Percentiles rank a stretch among this genome's conserved stretches.
These are phyloP conservation scores for Seira ritae DNA, from an alignment of 2,888 invertebrate species.

Conservation along the genomic window DNA sequence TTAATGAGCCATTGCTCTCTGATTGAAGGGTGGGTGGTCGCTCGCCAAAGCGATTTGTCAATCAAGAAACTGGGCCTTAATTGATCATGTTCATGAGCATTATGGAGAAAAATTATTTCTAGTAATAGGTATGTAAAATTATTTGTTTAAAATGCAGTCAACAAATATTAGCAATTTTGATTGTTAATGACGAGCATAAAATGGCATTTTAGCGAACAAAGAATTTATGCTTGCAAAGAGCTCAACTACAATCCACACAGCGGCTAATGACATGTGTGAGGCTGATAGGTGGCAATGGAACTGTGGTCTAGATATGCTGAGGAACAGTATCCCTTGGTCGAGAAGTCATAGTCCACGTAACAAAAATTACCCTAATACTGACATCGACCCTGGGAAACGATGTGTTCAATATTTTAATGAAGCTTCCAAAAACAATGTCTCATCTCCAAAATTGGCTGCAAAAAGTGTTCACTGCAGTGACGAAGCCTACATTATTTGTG, in stretches of 20 bases:
- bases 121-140: too few species aligned
- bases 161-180: too few species aligned
- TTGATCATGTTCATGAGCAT: constrained; percentile 34
- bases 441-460: neutral
- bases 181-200: too few species aligned
- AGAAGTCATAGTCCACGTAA: too few species aligned
- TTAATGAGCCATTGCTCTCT: too few species aligned
- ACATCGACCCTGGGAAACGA: too few species aligned
- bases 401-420: constrained; percentile 26
- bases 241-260: neutral
- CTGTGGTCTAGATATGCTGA: neutral
- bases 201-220: neutral
- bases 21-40: constrained; percentile 14
- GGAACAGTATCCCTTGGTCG: too few species aligned
- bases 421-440: neutral
- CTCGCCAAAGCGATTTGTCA: constrained; percentile 42
- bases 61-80: constrained; percentile 16
- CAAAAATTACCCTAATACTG: too few species aligned
- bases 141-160: too few species aligned
- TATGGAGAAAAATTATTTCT: neutral
- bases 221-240: neutral
- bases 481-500: constrained; percentile 23
- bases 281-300: constrained; percentile 25
- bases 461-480: constrained; percentile 31
- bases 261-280: constrained; percentile 31